phyloP scores from a whole-genome alignment of 1,140 invertebrate genomes.

The Gonatopus flavifemur region DNA sequence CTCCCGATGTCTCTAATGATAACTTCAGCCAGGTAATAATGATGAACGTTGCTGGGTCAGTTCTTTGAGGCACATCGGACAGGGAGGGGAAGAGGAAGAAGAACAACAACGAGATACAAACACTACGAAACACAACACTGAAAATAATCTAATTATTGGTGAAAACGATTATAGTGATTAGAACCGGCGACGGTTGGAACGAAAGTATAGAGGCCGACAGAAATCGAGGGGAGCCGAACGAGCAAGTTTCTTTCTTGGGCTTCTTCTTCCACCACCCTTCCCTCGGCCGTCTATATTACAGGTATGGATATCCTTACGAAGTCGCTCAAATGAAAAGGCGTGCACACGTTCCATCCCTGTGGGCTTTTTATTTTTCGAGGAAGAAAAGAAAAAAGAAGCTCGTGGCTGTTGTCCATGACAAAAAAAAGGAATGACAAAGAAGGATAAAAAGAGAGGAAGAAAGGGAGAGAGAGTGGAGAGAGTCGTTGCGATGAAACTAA shows the following conservation, averaged over 20 bases:
- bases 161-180: conserved; percentile 39
- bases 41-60: conserved; percentile 4
- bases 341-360: conserved; percentile 10
- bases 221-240: background rate
- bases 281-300: conserved; percentile 28
- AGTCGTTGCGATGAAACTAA: too few relatives aligned
- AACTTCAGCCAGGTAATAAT: conserved; percentile 29
- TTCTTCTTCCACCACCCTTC: conserved; percentile 13
- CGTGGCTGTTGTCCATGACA: too few relatives aligned
- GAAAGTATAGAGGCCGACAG: too few relatives aligned
- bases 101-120: background rate
- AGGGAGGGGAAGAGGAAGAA: conserved; percentile 19
- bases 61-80: conserved; percentile 1
- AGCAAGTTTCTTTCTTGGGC: conserved; percentile 4
- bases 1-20: too few relatives aligned
- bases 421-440: too few relatives aligned
- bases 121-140: conserved; percentile 17
- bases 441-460: conserved; percentile 19
- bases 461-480: too few relatives aligned
- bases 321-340: conserved; percentile 35
- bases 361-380: conserved; percentile 20
- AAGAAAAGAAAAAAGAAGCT: conserved; percentile 20
- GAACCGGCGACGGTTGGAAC: conserved; percentile 16
- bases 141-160: conserved; percentile 42
- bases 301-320: conserved; percentile 22